These are phyloP conservation scores for Nipponia nippon DNA, from an alignment of 2,113 vertebrate species.

Conservation along the genomic window DNA sequence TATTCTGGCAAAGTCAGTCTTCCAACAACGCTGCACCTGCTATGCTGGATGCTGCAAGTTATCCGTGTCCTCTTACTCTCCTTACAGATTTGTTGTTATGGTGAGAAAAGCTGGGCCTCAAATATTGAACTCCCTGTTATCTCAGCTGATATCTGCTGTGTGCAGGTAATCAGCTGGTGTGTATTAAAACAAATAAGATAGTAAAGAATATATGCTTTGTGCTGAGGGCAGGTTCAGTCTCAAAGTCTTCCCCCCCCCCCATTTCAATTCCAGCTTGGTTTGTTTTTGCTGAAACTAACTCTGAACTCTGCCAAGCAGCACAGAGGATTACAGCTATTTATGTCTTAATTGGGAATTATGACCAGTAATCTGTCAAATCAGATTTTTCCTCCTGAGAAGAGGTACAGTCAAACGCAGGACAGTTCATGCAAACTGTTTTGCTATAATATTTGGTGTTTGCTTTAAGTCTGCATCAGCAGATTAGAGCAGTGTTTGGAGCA, in stretches of 20 bases:
- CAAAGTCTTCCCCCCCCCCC: rapidly evolving
- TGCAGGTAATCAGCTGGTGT: neutral
- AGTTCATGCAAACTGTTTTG: neutral
- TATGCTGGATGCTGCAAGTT: neutral
- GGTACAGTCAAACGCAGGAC: neutral
- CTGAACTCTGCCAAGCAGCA: neutral
- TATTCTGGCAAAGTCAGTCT: neutral
- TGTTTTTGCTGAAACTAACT: neutral
- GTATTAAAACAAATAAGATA: neutral
- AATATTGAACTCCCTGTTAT: neutral
- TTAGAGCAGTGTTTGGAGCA: neutral
- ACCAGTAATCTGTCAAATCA: neutral
- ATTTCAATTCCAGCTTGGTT: neutral
- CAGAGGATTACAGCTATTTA: neutral
- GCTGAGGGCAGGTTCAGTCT: neutral
- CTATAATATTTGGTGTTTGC: neutral
- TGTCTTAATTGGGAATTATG: neutral
- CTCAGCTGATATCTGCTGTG: neutral
- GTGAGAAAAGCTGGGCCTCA: neutral
- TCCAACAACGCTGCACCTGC: neutral
- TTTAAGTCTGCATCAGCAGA: neutral
- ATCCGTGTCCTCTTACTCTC: neutral
- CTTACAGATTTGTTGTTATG: neutral
- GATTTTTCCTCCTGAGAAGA: neutral
- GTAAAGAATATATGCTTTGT: neutral